A percentile compares a stretch with the other conserved stretches of the same genome.
These are phyloP conservation scores for Tokudaia tokunoshimensis DNA, from an alignment of 2,797 vertebrate genomes.

Conservation along the genomic window DNA sequence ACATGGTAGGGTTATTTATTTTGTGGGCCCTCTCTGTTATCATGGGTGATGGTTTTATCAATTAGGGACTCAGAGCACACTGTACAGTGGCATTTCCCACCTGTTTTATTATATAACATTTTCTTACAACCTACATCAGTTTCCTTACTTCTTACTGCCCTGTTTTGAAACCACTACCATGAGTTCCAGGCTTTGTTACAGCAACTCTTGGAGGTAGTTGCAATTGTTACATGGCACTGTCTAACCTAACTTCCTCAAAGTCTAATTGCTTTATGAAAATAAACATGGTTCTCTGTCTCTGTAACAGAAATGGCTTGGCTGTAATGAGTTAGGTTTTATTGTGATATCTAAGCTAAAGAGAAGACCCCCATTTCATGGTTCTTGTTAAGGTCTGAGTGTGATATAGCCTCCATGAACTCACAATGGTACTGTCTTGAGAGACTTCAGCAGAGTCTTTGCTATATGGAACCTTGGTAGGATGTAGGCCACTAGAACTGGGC, in stretches of 20 bases:
- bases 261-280: neutral
- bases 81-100: neutral
- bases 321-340: neutral
- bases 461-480: neutral
- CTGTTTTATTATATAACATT: neutral
- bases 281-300: neutral
- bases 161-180: neutral
- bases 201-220: neutral
- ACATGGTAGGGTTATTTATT: neutral
- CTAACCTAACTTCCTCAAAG: neutral
- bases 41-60: constrained; percentile 48
- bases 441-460: neutral
- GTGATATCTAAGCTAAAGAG: neutral
- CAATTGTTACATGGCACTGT: neutral
- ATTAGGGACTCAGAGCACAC: neutral
- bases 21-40: neutral
- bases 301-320: neutral
- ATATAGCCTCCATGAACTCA: neutral
- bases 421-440: neutral
- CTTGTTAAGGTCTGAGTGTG: neutral
- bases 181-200: neutral
- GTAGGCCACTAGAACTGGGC: neutral
- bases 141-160: neutral
- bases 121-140: neutral
- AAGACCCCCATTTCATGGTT: neutral